phyloP scores from a whole-genome alignment of 2,888 invertebrate genomes.

The Onchidella celtica region DNA sequence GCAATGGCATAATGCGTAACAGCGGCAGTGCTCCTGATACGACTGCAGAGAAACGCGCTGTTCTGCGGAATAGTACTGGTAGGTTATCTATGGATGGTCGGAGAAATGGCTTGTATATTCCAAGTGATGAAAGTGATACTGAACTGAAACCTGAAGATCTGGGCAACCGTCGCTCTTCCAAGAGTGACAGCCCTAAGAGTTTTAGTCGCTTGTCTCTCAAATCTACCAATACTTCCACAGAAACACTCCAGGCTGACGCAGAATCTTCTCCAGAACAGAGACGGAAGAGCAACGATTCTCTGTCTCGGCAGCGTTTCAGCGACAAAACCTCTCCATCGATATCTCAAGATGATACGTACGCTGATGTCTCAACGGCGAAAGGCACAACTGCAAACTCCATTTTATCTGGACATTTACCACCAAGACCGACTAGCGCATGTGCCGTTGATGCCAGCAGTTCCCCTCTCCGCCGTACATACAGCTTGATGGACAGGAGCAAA shows the following conservation, averaged over 20 bases:
- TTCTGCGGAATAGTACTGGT: constrained; percentile 62
- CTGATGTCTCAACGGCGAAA: not conserved
- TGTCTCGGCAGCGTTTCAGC: not conserved
- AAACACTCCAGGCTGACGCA: constrained; percentile 68
- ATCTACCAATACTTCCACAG: constrained; percentile 74
- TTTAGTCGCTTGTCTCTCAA: constrained; percentile 69
- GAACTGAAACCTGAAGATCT: constrained; percentile 61
- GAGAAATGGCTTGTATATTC: constrained; percentile 67
- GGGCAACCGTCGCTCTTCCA: constrained; percentile 60
- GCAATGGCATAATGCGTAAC: constrained; percentile 45
- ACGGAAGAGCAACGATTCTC: constrained; percentile 54
- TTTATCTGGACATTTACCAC: not conserved
- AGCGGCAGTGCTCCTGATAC: constrained; percentile 57
- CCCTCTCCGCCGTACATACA: constrained; percentile 49
- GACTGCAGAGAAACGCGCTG: constrained; percentile 48
- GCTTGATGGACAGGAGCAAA: constrained; percentile 52
- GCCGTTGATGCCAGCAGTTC: not conserved
- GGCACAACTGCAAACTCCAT: not conserved
- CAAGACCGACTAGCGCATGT: not conserved
- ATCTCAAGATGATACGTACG: constrained; percentile 28
- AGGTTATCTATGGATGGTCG: constrained; percentile 65
- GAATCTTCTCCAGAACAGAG: constrained; percentile 67
- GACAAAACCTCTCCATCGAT: too few relatives aligned
- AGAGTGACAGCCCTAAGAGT: constrained; percentile 72
- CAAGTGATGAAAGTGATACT: constrained; percentile 71